Base-by-base conservation (phyloP, 1,140 invertebrate species). In the Aradophagus sp. region DNA sequence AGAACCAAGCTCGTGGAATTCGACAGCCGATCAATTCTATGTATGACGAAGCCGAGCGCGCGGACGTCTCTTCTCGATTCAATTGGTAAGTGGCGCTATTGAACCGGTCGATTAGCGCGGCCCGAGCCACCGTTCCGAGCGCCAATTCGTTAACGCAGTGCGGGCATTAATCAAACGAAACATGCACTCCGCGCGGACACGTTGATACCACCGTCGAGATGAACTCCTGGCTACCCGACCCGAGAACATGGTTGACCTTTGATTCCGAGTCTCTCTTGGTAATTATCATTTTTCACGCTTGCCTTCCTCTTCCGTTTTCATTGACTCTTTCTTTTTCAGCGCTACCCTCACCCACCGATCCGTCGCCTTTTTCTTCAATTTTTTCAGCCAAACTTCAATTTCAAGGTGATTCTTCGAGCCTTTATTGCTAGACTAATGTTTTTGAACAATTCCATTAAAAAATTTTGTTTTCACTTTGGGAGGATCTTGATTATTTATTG, bases 31-130 rank as follows among this genome's bases (percentile, higher is more conserved):
- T 39, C 32, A 34, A 29, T 72, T 72, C 69, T 72, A 75, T 78
- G 71, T 71, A 81, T 81, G 79, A 80, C 75, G 69, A 73, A 56
- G 44, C 66, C 66, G 66, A 71, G 52, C 68, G 62, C 35, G 52
- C 61, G 38, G 65, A 68, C 39, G 56, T 39, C 74, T 56, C 72
- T 59, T 63, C 71, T 58, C 50, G 34, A 73, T 77, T 70, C 47
- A 69, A 59, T 73, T 73, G 71, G 71, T 73, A 65, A 73, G 69
- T 73, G 34, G 2, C 11, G 10, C 17, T 45, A 75, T 71, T 74
- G 65, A 75, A n/a, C 70, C 62, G 76, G 66, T 78, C 34, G 69
- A 73, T 75, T 47, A 31, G 50, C 53, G 27, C 11, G 36, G 34
- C 23, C 12, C 13, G 13, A n/a, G 13, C 16, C 10, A 14, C 52